These are phyloP conservation scores for Caenorhabditis doughertyi DNA, from an alignment of 2,888 invertebrate genomes.

Conservation along the genomic window DNA sequence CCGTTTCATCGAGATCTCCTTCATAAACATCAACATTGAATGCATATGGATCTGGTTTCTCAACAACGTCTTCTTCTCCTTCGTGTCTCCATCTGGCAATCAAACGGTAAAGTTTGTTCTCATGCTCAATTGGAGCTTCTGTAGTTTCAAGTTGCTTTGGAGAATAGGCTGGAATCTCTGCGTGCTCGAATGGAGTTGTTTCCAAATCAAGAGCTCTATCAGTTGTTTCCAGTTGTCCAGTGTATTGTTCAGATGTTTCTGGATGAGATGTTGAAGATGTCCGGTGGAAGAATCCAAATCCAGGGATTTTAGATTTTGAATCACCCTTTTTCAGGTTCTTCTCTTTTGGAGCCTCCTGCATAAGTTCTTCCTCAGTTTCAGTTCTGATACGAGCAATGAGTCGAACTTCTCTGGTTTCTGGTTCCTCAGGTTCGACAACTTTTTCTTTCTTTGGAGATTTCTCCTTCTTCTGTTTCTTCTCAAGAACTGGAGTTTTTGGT, in stretches of 20 bases:
- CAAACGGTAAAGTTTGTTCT: background rate
- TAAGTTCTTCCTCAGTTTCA: background rate
- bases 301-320: background rate
- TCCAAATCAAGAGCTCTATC: constrained; percentile 39
- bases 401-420: background rate
- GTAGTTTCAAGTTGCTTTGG: constrained; percentile 20
- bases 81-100: constrained; percentile 45
- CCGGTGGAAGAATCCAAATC: constrained; percentile 5
- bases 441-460: constrained; percentile 5
- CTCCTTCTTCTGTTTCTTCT: background rate
- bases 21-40: constrained; percentile 37
- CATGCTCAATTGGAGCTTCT: constrained; percentile 8
- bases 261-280: constrained; percentile 13
- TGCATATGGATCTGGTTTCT: constrained; percentile 37
- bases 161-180: constrained; percentile 19
- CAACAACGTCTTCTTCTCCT: constrained; percentile 56
- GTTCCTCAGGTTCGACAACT: background rate
- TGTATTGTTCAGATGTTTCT: constrained; percentile 35
- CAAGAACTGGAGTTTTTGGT: background rate
- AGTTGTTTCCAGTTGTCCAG: constrained; percentile 53
- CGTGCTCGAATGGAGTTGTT: constrained; percentile 42
- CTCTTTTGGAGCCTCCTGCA: background rate
- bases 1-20: constrained; percentile 29
- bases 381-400: background rate
- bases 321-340: background rate